Conservation (phyloP, 2,888 invertebrate genomes). For the Eurois occulta region DNA sequence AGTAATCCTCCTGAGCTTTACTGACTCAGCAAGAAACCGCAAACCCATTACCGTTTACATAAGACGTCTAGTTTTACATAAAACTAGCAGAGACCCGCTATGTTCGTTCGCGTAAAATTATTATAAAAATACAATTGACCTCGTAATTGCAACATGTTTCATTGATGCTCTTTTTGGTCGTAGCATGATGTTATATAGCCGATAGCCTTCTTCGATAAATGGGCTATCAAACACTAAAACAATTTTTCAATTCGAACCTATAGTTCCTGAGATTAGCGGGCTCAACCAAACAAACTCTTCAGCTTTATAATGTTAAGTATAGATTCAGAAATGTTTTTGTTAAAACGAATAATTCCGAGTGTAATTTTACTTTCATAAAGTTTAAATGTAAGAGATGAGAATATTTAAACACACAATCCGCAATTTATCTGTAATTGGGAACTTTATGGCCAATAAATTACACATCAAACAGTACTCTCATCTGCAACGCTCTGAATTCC, state of each 20-base stretch:
- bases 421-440: slow-evolving; percentile 27
- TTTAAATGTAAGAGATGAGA: slow-evolving; percentile 34
- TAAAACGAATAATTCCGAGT: neutral
- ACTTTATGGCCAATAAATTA: slow-evolving; percentile 38
- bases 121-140: too few species aligned
- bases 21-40: neutral
- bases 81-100: too few species aligned
- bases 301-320: too few species aligned
- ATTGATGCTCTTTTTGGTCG: too few species aligned
- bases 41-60: neutral
- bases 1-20: neutral
- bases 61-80: neutral
- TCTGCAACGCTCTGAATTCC: slow-evolving; percentile 38
- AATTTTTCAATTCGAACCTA: too few species aligned
- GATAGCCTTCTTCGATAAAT: too few species aligned
- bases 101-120: too few species aligned
- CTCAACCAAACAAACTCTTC: too few species aligned
- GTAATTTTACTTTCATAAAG: slow-evolving; percentile 20
- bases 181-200: too few species aligned
- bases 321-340: neutral
- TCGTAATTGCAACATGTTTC: too few species aligned
- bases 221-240: too few species aligned
- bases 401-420: slow-evolving; percentile 29
- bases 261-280: too few species aligned
- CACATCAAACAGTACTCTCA: slow-evolving; percentile 38